phyloP scores from a whole-genome alignment of 2,113 vertebrate species.

The Lanius collurio region DNA sequence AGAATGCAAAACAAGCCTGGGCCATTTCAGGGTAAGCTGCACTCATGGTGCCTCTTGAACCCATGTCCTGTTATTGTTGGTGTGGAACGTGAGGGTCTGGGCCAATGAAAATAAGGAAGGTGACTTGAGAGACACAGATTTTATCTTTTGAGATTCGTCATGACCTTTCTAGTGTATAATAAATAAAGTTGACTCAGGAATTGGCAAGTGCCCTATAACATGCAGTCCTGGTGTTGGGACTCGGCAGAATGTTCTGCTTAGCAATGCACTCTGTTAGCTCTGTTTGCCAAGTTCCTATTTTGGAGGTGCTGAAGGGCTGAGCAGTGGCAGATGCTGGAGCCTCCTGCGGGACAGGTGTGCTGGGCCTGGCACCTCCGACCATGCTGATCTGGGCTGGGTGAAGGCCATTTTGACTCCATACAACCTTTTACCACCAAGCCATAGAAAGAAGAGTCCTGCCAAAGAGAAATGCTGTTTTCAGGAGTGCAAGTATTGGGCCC shows the following conservation, averaged over 20 bases:
- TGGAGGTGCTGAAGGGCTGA: slow-evolving; percentile 40
- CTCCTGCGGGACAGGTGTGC: slow-evolving; percentile 16
- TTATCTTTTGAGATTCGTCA: slow-evolving; percentile 62
- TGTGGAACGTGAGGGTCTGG: slow-evolving; percentile 36
- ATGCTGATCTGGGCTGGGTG: neutral
- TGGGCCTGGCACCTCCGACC: neutral
- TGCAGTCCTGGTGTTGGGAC: slow-evolving; percentile 50
- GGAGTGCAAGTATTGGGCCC: neutral
- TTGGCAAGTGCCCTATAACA: slow-evolving; percentile 66
- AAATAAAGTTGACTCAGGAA: slow-evolving; percentile 66
- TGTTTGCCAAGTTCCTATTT: slow-evolving; percentile 52
- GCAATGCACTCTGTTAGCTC: slow-evolving; percentile 31
- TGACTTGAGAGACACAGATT: slow-evolving; percentile 65
- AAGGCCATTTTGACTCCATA: neutral
- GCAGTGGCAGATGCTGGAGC: slow-evolving; percentile 29
- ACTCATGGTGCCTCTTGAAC: slow-evolving; percentile 61
- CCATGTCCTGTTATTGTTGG: slow-evolving; percentile 68
- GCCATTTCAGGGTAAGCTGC: slow-evolving; percentile 51
- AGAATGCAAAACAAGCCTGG: slow-evolving; percentile 54
- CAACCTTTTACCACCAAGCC: neutral
- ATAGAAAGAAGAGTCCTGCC: neutral
- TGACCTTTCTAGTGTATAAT: slow-evolving; percentile 55
- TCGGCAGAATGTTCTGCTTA: slow-evolving; percentile 63
- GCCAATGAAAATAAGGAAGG: slow-evolving; percentile 71
- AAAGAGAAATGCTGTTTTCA: neutral